phyloP scores from a whole-genome alignment of 2,888 invertebrate species.

The Hemaris fuciformis region DNA sequence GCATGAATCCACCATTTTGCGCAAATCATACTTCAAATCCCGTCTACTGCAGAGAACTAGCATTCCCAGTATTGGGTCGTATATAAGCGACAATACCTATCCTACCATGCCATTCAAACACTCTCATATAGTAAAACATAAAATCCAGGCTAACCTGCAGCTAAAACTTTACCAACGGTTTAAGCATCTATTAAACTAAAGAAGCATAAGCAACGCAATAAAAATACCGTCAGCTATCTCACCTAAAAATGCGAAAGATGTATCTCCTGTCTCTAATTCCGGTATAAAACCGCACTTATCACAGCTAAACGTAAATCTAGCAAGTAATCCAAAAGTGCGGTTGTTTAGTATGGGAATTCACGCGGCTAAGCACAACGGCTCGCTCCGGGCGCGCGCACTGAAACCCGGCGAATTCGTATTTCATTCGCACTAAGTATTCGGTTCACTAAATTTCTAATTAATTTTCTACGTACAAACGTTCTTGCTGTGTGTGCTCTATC shows the following conservation, averaged over 20 bases:
- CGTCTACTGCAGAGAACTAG: no score
- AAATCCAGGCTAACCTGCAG: no score
- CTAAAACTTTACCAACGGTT: no score
- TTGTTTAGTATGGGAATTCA: constrained; percentile 12
- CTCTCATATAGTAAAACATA: no score
- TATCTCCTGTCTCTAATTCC: not conserved
- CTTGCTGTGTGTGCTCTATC: not conserved
- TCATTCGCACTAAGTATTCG: not conserved
- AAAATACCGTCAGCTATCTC: not conserved
- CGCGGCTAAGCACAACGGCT: constrained; percentile 5
- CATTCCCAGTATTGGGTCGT: no score
- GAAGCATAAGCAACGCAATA: not conserved
- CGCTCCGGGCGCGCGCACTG: not conserved
- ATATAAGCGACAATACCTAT: no score
- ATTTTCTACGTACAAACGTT: not conserved
- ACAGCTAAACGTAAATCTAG: constrained; percentile 13
- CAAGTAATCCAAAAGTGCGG: constrained; percentile 13
- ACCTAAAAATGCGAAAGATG: not conserved
- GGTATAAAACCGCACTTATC: constrained; percentile 8
- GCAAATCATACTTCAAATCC: no score
- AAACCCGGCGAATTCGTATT: constrained; percentile 1
- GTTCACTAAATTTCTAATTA: not conserved
- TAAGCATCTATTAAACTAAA: not conserved
- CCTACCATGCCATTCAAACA: no score
- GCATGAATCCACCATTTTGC: no score